Percentiles rank a stretch among this genome's conserved stretches.
Conservation (phyloP, 2,888 invertebrate genomes). For the Zygogramma bicolorata region DNA sequence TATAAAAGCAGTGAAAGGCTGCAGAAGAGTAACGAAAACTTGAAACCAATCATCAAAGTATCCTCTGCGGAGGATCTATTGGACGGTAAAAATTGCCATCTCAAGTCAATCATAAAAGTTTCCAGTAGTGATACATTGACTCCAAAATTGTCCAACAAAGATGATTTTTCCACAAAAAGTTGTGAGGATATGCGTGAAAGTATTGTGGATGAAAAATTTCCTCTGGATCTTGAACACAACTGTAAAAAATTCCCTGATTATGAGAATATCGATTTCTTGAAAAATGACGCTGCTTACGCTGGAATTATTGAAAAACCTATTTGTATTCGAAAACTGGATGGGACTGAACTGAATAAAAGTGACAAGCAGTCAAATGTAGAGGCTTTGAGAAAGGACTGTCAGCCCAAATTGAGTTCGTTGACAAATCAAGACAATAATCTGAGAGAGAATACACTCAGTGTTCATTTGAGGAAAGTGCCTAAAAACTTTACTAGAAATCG, state of each 20-base stretch:
- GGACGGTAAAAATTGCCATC: slow-evolving; percentile 33
- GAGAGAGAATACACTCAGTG: slow-evolving; percentile 51
- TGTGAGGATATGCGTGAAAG: slow-evolving; percentile 51
- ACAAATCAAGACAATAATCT: slow-evolving; percentile 50
- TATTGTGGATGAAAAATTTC: slow-evolving; percentile 3
- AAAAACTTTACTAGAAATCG: slow-evolving; percentile 65
- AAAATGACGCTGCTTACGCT: slow-evolving; percentile 59
- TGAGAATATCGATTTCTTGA: slow-evolving; percentile 62
- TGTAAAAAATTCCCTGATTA: slow-evolving; percentile 56
- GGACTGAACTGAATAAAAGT: slow-evolving; percentile 32
- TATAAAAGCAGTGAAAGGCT: slow-evolving; percentile 34
- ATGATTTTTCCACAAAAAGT: slow-evolving; percentile 52
- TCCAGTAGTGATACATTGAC: slow-evolving; percentile 45
- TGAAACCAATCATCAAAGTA: slow-evolving; percentile 56
- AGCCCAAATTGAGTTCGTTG: not conserved
- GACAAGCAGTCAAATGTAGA: not conserved
- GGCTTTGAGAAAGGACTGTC: not conserved
- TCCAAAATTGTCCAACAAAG: slow-evolving; percentile 30
- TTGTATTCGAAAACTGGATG: slow-evolving; percentile 48
- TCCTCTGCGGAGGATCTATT: slow-evolving; percentile 55
- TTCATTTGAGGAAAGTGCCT: slow-evolving; percentile 61
- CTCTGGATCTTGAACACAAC: slow-evolving; percentile 7
- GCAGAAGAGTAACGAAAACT: slow-evolving; percentile 50
- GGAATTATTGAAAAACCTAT: slow-evolving; percentile 50
- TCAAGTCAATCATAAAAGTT: slow-evolving; percentile 56